Percentiles rank a stretch among this genome's conserved stretches.
phyloP scores from a whole-genome alignment of 2,888 invertebrate species.

The Sinopyrophorus schimmeli region DNA sequence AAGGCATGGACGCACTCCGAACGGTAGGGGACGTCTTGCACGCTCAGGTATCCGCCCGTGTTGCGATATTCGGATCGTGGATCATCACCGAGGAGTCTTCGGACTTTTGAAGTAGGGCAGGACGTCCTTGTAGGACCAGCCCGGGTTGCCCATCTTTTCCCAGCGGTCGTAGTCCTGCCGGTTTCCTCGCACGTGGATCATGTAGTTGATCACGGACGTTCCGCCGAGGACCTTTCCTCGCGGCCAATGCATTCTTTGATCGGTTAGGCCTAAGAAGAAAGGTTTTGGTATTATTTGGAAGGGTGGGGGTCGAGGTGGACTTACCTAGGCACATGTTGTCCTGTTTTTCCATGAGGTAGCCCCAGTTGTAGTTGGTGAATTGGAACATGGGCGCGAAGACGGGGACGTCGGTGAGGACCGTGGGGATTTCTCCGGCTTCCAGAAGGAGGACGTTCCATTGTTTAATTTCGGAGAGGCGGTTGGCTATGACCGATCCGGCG shows the following conservation, averaged over 20 bases:
- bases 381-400: constrained; percentile 59
- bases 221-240: constrained; percentile 60
- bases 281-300: neutral
- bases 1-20: constrained; percentile 60
- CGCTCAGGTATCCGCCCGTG: constrained; percentile 52
- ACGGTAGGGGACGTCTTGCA: constrained; percentile 52
- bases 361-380: constrained; percentile 64
- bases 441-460: constrained; percentile 66
- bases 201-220: constrained; percentile 55
- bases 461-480: constrained; percentile 67
- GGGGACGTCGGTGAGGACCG: constrained; percentile 59
- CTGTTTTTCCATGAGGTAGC: constrained; percentile 63
- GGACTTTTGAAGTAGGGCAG: constrained; percentile 54
- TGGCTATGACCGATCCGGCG: constrained; percentile 71
- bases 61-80: constrained; percentile 49
- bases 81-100: constrained; percentile 51
- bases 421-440: constrained; percentile 65
- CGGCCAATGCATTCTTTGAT: constrained; percentile 54
- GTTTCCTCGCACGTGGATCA: constrained; percentile 61
- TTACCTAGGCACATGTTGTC: constrained; percentile 57
- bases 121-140: constrained; percentile 59
- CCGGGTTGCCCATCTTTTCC: constrained; percentile 51
- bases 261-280: constrained; percentile 46
- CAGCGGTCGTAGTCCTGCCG: constrained; percentile 69
- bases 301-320: neutral